Percentiles rank a stretch among this genome's conserved stretches.
These are phyloP conservation scores for Enteromius radiatus DNA, from an alignment of 2,797 vertebrate species.

Conservation along the genomic window DNA sequence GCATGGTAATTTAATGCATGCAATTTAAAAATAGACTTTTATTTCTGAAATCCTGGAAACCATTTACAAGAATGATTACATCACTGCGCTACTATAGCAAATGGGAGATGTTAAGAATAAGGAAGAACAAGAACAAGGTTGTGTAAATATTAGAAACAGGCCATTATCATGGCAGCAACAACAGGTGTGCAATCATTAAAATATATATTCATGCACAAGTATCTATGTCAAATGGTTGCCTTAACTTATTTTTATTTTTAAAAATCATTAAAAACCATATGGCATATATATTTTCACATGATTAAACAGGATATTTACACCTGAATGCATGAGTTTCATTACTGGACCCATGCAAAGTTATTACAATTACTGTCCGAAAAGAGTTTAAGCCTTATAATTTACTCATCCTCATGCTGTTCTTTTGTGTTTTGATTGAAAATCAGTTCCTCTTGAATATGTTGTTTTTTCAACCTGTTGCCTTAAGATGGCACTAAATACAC, in stretches of 20 bases:
- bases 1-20: not conserved
- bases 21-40: not conserved
- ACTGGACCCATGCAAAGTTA: too few species aligned
- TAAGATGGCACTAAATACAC: constrained; percentile 5
- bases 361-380: not conserved
- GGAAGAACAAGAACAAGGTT: not conserved
- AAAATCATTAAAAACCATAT: too few species aligned
- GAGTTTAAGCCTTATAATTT: not conserved
- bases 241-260: too few species aligned
- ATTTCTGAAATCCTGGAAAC: not conserved
- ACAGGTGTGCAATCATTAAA: not conserved
- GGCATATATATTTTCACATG: too few species aligned
- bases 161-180: not conserved
- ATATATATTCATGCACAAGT: not conserved
- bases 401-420: not conserved
- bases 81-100: not conserved
- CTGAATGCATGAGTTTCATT: too few species aligned
- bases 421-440: not conserved
- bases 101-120: not conserved
- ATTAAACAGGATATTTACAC: too few species aligned
- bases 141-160: not conserved
- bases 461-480: not conserved
- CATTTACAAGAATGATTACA: not conserved
- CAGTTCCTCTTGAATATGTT: not conserved
- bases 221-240: not conserved